Evolutionary conservation across 1,140 invertebrate species (phyloP).

Genomic region (Lordiphosa collinella): DNA sequence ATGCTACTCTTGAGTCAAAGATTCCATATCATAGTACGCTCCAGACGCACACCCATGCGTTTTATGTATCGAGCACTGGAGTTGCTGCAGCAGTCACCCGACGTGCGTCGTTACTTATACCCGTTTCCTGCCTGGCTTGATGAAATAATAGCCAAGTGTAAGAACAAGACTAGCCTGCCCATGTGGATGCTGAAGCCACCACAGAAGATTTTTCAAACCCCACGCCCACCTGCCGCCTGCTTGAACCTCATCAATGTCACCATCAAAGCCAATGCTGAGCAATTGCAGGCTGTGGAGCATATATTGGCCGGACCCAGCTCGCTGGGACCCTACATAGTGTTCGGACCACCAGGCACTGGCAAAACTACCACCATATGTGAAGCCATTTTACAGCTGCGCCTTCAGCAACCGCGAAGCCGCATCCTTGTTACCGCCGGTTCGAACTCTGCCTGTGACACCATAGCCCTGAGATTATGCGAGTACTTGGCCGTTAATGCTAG

Average conservation of each 20-base stretch:
- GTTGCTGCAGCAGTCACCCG: conserved; percentile 30
- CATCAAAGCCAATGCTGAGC: conserved; percentile 52
- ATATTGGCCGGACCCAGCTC: conserved; percentile 53
- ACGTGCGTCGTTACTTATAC: conserved; percentile 54
- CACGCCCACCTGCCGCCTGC: background rate
- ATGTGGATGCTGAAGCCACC: background rate
- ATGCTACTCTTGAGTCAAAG: background rate
- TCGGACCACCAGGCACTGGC: conserved; percentile 82
- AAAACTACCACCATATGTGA: conserved; percentile 90
- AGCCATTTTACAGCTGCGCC: conserved; percentile 82
- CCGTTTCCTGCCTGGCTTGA: conserved; percentile 26
- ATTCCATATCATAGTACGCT: conserved; percentile 51
- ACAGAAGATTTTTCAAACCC: background rate
- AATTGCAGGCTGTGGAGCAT: conserved; percentile 55
- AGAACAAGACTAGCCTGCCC: background rate
- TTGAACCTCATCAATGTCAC: conserved; percentile 38
- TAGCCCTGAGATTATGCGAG: conserved; percentile 82
- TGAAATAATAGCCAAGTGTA: conserved; percentile 5
- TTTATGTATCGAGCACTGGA: conserved; percentile 58
- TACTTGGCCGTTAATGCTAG: conserved; percentile 61
- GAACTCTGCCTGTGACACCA: conserved; percentile 88
- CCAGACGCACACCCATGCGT: conserved; percentile 38
- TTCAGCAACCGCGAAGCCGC: conserved; percentile 76
- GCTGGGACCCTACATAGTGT: conserved; percentile 59
- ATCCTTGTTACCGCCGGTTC: conserved; percentile 88